Conservation (phyloP, 2,888 invertebrate species). For the Glyphotaelius pellucidus region DNA sequence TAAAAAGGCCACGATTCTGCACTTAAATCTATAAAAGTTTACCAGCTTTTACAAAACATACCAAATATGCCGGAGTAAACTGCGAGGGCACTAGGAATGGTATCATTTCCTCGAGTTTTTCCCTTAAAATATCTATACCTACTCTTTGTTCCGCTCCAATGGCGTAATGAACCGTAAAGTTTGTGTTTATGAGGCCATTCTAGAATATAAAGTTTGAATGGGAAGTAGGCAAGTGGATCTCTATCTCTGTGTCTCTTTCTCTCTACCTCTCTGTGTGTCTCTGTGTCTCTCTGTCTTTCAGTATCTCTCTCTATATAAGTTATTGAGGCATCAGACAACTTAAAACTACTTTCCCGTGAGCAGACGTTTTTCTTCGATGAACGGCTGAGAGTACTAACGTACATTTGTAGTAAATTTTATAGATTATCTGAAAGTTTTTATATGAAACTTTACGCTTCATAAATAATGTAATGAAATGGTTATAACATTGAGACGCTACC, state of each 20-base stretch:
- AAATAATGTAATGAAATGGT: not conserved
- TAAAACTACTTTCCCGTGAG: not conserved
- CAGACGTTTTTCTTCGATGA: not conserved
- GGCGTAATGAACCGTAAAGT: conserved; percentile 20
- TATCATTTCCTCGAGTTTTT: conserved; percentile 3
- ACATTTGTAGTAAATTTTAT: not conserved
- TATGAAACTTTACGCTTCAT: not conserved
- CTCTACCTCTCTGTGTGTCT: not conserved
- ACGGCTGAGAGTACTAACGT: not conserved
- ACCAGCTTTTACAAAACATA: not conserved
- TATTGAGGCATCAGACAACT: not conserved
- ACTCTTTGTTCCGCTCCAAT: not conserved
- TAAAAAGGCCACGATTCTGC: conserved; percentile 2
- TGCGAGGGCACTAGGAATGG: not conserved
- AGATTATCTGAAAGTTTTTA: not conserved
- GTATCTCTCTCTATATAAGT: not conserved
- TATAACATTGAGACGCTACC: too few species aligned
- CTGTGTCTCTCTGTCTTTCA: too few species aligned
- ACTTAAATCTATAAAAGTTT: conserved; percentile 2
- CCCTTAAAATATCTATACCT: not conserved
- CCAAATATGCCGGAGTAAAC: not conserved
- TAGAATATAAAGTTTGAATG: conserved; percentile 17
- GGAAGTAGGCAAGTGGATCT: not conserved
- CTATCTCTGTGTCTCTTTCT: not conserved
- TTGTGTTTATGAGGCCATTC: not conserved